phyloP scores from a whole-genome alignment of 2,113 vertebrate genomes.

The Willisornis vidua region DNA sequence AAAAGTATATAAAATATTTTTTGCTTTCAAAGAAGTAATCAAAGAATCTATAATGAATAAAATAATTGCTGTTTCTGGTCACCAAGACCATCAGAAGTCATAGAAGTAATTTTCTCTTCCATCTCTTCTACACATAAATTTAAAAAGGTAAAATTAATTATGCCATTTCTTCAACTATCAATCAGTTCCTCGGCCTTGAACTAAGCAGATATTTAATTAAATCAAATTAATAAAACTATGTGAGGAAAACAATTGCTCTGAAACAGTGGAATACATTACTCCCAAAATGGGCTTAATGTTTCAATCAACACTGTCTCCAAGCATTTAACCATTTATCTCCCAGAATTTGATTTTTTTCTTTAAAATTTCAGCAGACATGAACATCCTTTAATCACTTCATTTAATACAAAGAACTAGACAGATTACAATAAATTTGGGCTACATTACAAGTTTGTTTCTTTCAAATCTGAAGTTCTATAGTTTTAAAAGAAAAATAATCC shows the following conservation, averaged over 20 bases:
- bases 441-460: neutral
- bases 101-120: neutral
- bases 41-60: neutral
- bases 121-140: neutral
- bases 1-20: neutral
- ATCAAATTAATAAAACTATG: neutral
- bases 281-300: neutral
- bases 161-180: neutral
- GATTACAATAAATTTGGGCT: neutral
- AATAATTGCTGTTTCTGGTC: neutral
- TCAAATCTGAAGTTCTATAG: neutral
- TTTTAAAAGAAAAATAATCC: neutral
- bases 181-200: neutral
- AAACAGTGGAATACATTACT: neutral
- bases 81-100: neutral
- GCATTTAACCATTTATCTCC: neutral
- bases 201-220: neutral
- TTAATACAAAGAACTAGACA: neutral
- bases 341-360: neutral
- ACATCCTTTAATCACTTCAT: neutral
- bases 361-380: neutral
- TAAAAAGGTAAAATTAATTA: neutral
- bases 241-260: slow-evolving; percentile 7
- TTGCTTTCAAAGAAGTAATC: neutral
- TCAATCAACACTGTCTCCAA: neutral